These are phyloP conservation scores for Bombus soroeensis DNA, from an alignment of 1,140 invertebrate genomes.

Conservation along the genomic window DNA sequence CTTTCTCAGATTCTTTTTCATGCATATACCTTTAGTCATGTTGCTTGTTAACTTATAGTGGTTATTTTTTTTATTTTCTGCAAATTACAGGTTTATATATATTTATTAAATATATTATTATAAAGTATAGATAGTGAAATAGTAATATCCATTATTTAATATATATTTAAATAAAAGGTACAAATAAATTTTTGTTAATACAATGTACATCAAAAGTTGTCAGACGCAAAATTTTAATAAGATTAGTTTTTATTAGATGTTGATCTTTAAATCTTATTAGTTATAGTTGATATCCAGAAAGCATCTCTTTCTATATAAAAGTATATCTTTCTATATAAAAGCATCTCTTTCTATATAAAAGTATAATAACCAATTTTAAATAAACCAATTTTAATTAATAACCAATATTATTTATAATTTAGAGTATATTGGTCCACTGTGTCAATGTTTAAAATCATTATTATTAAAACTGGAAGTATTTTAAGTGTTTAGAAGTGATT, in stretches of 20 bases:
- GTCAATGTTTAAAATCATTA: background rate
- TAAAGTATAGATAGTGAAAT: too few relatives aligned
- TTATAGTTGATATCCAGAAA: constrained; percentile 29
- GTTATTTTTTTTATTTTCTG: background rate
- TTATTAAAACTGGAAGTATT: background rate
- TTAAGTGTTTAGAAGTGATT: background rate
- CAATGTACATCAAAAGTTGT: background rate
- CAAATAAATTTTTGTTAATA: background rate
- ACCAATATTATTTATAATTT: background rate
- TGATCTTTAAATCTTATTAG: background rate
- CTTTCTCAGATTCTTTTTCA: background rate
- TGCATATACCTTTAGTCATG: too few relatives aligned
- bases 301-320: constrained; percentile 36
- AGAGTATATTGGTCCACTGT: background rate
- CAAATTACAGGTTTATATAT: background rate
- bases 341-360: constrained; percentile 36
- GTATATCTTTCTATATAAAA: constrained; percentile 22
- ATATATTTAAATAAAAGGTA: background rate
- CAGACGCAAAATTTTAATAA: constrained; percentile 50
- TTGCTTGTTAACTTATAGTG: constrained; percentile 5
- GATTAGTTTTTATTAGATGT: constrained; percentile 8
- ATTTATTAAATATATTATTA: background rate
- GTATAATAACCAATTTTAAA: too few relatives aligned
- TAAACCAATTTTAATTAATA: constrained; percentile 12
- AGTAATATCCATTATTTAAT: background rate